phyloP scores from a whole-genome alignment of 1,140 invertebrate genomes.

The Listronotus oregonensis region DNA sequence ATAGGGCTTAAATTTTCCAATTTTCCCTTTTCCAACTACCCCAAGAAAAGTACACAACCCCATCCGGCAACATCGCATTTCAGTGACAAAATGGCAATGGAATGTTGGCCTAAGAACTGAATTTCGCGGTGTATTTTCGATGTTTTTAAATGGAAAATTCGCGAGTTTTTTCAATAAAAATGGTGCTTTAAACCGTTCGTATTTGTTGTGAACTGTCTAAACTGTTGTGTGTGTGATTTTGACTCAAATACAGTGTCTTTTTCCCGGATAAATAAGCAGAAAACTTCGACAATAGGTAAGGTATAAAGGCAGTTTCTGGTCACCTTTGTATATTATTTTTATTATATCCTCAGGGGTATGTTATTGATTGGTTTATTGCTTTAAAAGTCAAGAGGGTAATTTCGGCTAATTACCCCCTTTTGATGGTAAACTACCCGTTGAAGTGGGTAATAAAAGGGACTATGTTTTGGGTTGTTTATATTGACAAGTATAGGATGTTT shows the following conservation, averaged over 20 bases:
- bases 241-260: slow-evolving; percentile 21
- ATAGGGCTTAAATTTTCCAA: neutral
- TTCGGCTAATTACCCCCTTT: neutral
- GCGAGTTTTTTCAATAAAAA: slow-evolving; percentile 25
- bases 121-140: slow-evolving; percentile 39
- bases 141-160: slow-evolving; percentile 24
- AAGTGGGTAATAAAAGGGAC: neutral
- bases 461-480: slow-evolving; percentile 21
- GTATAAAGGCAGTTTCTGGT: slow-evolving; percentile 11
- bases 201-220: neutral
- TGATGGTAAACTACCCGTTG: neutral
- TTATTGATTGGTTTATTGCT: slow-evolving; percentile 15
- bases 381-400: slow-evolving; percentile 18
- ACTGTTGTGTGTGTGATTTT: slow-evolving; percentile 26
- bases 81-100: slow-evolving; percentile 55
- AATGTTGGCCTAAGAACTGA: slow-evolving; percentile 47
- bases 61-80: slow-evolving; percentile 31
- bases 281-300: slow-evolving; percentile 29
- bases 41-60: slow-evolving; percentile 24
- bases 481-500: slow-evolving; percentile 12
- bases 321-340: slow-evolving; percentile 28
- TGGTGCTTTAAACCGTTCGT: neutral
- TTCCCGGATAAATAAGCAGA: slow-evolving; percentile 13
- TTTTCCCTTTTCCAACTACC: neutral
- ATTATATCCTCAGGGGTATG: slow-evolving; percentile 5